Evolutionary conservation across 2,113 vertebrate species (phyloP).

Genomic region (Pteropus alecto): DNA sequence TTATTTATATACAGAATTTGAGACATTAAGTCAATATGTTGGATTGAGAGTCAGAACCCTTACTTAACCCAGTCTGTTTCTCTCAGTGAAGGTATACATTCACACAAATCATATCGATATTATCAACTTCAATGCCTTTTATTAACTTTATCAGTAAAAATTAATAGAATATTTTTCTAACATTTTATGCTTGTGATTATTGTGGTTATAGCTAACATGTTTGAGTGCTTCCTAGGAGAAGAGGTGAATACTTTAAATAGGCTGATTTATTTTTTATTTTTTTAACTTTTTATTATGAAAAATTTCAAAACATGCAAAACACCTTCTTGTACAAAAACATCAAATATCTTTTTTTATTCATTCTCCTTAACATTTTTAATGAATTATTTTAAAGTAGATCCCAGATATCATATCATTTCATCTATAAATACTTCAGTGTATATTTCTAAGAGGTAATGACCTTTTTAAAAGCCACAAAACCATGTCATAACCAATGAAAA

Average conservation of each 20-base stretch:
- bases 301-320: background rate
- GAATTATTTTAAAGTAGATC: background rate
- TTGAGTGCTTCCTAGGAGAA: background rate
- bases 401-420: background rate
- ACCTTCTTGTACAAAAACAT: background rate
- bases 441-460: background rate
- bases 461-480: background rate
- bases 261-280: background rate
- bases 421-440: background rate
- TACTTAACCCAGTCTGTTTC: background rate
- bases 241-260: background rate
- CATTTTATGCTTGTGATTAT: background rate
- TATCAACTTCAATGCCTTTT: background rate
- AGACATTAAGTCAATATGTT: slow-evolving; percentile 42
- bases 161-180: slow-evolving; percentile 17
- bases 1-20: slow-evolving; percentile 29
- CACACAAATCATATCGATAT: background rate
- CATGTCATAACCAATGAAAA: background rate
- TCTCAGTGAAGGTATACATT: background rate
- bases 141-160: slow-evolving; percentile 36
- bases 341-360: background rate
- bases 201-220: background rate
- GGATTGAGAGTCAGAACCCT: background rate
- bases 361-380: background rate
- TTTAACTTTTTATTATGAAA: background rate